Percentiles rank a stretch among this genome's conserved stretches.
phyloP scores from a whole-genome alignment of 1,140 invertebrate genomes.

The Muscidifurax raptorellus region DNA sequence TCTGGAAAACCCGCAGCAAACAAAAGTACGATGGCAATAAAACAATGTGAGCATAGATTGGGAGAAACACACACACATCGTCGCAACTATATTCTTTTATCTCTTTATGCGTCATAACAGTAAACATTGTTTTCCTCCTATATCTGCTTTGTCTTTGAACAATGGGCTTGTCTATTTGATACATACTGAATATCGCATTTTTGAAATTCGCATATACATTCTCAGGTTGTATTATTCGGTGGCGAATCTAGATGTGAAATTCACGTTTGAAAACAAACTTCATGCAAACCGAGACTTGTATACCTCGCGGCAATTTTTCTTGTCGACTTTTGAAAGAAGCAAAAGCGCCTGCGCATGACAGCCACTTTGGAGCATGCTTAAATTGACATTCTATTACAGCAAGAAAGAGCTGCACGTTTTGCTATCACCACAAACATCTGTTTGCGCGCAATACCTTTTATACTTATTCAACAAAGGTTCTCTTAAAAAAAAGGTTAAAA shows the following conservation, averaged over 20 bases:
- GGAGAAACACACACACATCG: not conserved
- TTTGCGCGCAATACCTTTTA: not conserved
- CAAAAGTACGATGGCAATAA: slow-evolving; percentile 22
- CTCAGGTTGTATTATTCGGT: not conserved
- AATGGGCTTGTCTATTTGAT: not conserved
- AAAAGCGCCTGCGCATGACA: not conserved
- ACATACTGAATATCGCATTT: not conserved
- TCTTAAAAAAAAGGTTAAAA: too few relatives aligned
- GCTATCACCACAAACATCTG: not conserved
- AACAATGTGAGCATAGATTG: slow-evolving; percentile 16
- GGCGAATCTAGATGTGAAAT: not conserved
- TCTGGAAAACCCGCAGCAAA: not conserved
- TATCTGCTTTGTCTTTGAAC: not conserved
- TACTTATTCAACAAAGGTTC: not conserved
- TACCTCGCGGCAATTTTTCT: not conserved
- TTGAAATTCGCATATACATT: not conserved
- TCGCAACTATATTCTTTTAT: slow-evolving; percentile 16
- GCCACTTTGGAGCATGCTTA: not conserved
- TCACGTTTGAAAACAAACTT: too few relatives aligned
- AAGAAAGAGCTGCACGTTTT: not conserved
- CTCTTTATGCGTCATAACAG: not conserved
- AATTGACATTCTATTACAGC: not conserved
- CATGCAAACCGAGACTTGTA: too few relatives aligned
- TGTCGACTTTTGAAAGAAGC: not conserved
- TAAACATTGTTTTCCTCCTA: slow-evolving; percentile 11